phyloP scores from a whole-genome alignment of 2,113 vertebrate genomes.

The Chloroceryle aenea region DNA sequence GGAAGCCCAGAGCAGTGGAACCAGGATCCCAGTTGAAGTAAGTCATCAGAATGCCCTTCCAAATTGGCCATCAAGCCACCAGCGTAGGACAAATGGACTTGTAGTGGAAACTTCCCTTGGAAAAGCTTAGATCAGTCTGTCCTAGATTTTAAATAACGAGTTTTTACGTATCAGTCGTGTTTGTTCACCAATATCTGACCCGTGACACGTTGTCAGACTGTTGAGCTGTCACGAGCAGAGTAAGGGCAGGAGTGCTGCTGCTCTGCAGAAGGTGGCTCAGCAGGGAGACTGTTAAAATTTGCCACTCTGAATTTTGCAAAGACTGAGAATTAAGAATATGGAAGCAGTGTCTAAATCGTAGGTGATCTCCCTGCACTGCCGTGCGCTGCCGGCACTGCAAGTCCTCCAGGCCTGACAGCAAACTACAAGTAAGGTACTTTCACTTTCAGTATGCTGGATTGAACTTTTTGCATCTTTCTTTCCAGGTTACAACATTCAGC shows the following conservation, averaged over 20 bases:
- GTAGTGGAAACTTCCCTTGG: neutral
- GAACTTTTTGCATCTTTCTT: neutral
- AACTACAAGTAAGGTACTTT: neutral
- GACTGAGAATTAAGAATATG: neutral
- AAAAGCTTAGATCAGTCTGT: neutral
- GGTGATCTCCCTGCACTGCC: neutral
- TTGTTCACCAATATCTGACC: neutral
- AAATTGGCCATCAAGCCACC: neutral
- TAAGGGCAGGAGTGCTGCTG: neutral
- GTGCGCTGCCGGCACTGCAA: neutral
- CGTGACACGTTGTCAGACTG: neutral
- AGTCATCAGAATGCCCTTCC: conserved; percentile 31
- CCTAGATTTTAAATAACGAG: neutral
- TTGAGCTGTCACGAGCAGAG: neutral
- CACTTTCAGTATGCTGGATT: neutral
- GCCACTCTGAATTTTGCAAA: neutral
- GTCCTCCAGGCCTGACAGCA: neutral
- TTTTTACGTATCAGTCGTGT: neutral
- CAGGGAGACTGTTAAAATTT: neutral
- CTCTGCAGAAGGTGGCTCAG: neutral
- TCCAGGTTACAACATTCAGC: conserved; percentile 79
- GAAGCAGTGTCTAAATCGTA: neutral
- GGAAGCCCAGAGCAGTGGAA: conserved; percentile 62
- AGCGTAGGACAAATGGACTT: neutral
- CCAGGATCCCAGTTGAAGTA: conserved; percentile 69